phyloP scores from a whole-genome alignment of 2,113 vertebrate species.

The Poeciliopsis retropinna region DNA sequence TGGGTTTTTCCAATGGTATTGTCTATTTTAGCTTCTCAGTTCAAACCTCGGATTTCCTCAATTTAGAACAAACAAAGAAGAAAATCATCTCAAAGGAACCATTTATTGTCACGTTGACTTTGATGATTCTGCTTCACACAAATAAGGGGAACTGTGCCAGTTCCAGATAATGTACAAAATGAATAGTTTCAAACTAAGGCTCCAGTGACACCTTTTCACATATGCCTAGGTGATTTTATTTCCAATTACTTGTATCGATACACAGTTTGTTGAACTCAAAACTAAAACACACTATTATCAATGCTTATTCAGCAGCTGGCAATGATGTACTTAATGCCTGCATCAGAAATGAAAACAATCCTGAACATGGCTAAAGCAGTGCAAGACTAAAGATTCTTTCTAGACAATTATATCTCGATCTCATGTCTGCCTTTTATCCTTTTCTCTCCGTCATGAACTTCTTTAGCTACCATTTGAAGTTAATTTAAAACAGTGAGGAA shows the following conservation, averaged over 20 bases:
- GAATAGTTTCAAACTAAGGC: neutral
- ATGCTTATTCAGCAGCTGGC: neutral
- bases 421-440: neutral
- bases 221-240: too few relatives aligned
- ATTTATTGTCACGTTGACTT: conserved; percentile 1
- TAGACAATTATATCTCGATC: neutral
- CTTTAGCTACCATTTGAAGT: neutral
- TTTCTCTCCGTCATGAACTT: neutral
- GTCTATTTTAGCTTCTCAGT: conserved; percentile 14
- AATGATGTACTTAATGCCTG: neutral
- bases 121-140: conserved; percentile 13
- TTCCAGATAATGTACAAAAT: conserved; percentile 12
- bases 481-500: too few relatives aligned
- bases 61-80: conserved; percentile 21
- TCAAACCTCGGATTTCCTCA: conserved; percentile 14
- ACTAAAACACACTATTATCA: neutral
- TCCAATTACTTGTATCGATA: too few relatives aligned
- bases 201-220: too few relatives aligned
- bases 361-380: neutral
- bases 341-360: neutral
- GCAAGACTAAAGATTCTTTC: neutral
- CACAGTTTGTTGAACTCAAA: too few relatives aligned
- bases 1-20: conserved; percentile 41
- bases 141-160: conserved; percentile 1
- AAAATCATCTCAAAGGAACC: neutral